Evolutionary conservation across 2,113 vertebrate species (phyloP).

Genomic region (Panthera uncia): DNA sequence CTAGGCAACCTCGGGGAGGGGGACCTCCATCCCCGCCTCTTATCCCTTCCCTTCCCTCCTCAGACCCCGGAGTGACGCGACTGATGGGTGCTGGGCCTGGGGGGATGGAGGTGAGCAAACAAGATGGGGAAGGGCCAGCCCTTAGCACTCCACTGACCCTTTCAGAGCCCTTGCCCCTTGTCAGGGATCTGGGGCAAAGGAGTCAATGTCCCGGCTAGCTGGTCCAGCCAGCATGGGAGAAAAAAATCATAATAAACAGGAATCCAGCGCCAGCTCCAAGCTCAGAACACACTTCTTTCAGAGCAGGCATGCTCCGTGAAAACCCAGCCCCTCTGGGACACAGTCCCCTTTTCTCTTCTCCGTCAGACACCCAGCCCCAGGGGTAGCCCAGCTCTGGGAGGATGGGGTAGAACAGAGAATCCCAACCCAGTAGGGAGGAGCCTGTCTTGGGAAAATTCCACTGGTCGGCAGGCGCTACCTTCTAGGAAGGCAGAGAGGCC

Average conservation of each 20-base stretch:
- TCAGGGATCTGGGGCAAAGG: slow-evolving; percentile 6
- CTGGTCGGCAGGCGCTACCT: slow-evolving; percentile 14
- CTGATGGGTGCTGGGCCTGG: not conserved
- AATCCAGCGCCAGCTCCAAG: not conserved
- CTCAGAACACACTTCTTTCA: not conserved
- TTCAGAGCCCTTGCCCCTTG: not conserved
- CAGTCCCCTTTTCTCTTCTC: not conserved
- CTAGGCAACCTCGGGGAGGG: slow-evolving; percentile 82
- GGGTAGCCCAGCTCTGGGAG: not conserved
- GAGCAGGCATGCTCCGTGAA: not conserved
- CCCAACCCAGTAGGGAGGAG: slow-evolving; percentile 34
- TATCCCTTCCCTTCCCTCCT: not conserved
- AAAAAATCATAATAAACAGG: not conserved
- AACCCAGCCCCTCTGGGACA: not conserved
- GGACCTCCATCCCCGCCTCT: slow-evolving; percentile 52
- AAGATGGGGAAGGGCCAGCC: not conserved
- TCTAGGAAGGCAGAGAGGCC: not conserved
- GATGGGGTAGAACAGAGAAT: not conserved
- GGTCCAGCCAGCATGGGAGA: not conserved
- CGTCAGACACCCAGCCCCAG: not conserved
- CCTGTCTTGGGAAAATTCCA: slow-evolving; percentile 71
- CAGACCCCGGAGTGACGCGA: slow-evolving; percentile 10
- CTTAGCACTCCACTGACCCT: not conserved
- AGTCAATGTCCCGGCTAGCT: slow-evolving; percentile 58
- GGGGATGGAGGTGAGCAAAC: not conserved